Conservation (phyloP, 2,797 vertebrate species). For the Capromys pilorides region DNA sequence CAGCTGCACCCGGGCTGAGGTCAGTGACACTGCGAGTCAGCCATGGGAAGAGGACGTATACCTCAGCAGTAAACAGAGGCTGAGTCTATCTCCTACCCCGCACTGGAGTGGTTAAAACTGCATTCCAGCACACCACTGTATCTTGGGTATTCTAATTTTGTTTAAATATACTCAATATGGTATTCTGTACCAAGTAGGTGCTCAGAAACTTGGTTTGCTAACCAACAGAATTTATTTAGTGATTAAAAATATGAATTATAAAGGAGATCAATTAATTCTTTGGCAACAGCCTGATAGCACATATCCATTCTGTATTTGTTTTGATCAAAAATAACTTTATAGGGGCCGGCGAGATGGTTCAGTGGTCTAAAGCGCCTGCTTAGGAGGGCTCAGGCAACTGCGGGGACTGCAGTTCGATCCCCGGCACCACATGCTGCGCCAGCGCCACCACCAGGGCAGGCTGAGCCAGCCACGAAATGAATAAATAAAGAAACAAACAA, state of each 20-base stretch:
- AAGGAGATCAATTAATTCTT: constrained; percentile 39
- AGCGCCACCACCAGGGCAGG: too few species aligned
- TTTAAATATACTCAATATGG: constrained; percentile 24
- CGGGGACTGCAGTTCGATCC: too few species aligned
- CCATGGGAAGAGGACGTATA: not conserved
- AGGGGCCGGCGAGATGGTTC: too few species aligned
- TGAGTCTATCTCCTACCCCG: not conserved
- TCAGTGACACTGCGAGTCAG: not conserved
- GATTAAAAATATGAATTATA: constrained; percentile 47
- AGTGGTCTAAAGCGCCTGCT: too few species aligned
- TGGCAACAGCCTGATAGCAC: constrained; percentile 15
- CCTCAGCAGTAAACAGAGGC: not conserved
- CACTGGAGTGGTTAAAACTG: not conserved
- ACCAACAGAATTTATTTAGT: constrained; percentile 56
- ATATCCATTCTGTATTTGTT: constrained; percentile 31
- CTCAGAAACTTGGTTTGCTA: constrained; percentile 52
- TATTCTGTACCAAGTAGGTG: constrained; percentile 10
- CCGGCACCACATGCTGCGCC: too few species aligned
- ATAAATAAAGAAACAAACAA: too few species aligned
- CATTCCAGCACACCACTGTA: constrained; percentile 10
- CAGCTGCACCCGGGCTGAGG: not conserved
- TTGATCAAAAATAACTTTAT: constrained; percentile 57
- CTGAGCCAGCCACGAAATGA: too few species aligned
- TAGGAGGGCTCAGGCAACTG: too few species aligned
- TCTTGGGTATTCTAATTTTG: constrained; percentile 14